Evolutionary conservation across 2,113 vertebrate species (phyloP).

Genomic region (Phaetusa simplex): DNA sequence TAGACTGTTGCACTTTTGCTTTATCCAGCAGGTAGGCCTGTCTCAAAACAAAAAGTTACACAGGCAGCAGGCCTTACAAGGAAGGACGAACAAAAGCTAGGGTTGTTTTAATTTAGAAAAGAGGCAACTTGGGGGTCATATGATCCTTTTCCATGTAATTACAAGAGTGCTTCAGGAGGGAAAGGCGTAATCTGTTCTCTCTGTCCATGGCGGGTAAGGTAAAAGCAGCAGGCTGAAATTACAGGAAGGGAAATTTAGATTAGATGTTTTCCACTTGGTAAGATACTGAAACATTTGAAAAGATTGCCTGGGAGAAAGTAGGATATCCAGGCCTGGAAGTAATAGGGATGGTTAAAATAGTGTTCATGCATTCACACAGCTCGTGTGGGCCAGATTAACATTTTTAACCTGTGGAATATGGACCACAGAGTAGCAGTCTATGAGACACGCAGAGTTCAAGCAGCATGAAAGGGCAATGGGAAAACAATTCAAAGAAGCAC

Average conservation of each 20-base stretch:
- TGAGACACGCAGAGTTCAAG: background rate
- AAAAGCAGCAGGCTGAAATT: conserved; percentile 13
- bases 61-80: background rate
- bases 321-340: background rate
- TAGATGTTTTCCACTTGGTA: background rate
- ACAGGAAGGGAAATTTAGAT: conserved; percentile 11
- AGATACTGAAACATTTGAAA: background rate
- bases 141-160: conserved; percentile 6
- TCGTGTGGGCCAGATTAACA: background rate
- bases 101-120: background rate
- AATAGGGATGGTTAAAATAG: background rate
- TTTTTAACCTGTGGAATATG: background rate
- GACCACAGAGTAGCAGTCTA: background rate
- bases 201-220: background rate
- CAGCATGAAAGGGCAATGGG: background rate
- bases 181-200: conserved; percentile 14
- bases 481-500: background rate
- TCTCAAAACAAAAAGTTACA: background rate
- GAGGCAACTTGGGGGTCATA: background rate
- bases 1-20: background rate
- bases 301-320: background rate
- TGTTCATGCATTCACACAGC: background rate
- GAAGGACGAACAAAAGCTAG: background rate
- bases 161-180: background rate
- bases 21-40: background rate